phyloP scores from a whole-genome alignment of 1,140 invertebrate species.

The Trachymyrmex cornetzi region DNA sequence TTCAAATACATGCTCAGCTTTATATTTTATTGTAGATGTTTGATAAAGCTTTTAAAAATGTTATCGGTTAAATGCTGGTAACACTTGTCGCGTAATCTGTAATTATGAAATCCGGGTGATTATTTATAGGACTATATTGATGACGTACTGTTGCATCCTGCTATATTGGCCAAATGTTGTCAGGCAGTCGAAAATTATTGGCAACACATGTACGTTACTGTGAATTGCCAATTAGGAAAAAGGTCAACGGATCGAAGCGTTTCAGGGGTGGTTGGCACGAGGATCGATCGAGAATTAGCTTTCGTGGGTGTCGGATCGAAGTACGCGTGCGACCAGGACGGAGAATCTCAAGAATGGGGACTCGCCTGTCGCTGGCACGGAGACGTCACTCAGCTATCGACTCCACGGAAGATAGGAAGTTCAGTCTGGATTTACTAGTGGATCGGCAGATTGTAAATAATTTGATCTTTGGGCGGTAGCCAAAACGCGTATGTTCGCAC shows the following conservation, averaged over 20 bases:
- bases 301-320: slow-evolving; percentile 24
- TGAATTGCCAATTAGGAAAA: neutral
- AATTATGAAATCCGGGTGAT: neutral
- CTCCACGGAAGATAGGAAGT: slow-evolving; percentile 80
- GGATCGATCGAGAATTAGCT: slow-evolving; percentile 60
- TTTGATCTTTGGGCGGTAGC: slow-evolving; percentile 40
- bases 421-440: slow-evolving; percentile 46
- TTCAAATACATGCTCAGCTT: no score
- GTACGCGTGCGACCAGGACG: slow-evolving; percentile 38
- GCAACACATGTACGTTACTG: neutral
- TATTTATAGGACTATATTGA: neutral
- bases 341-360: slow-evolving; percentile 83
- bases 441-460: slow-evolving; percentile 70
- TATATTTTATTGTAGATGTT: no score
- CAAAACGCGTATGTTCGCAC: slow-evolving; percentile 2
- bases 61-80: slow-evolving; percentile 19
- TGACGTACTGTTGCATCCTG: neutral
- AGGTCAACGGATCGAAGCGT: slow-evolving; percentile 36
- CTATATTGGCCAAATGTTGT: neutral
- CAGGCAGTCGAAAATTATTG: no score
- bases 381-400: slow-evolving; percentile 86
- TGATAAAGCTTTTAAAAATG: neutral
- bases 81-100: neutral
- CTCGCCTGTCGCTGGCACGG: slow-evolving; percentile 85
- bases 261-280: slow-evolving; percentile 4